These are phyloP conservation scores for Nesoenas mayeri DNA, from an alignment of 2,113 vertebrate species.

Conservation along the genomic window DNA sequence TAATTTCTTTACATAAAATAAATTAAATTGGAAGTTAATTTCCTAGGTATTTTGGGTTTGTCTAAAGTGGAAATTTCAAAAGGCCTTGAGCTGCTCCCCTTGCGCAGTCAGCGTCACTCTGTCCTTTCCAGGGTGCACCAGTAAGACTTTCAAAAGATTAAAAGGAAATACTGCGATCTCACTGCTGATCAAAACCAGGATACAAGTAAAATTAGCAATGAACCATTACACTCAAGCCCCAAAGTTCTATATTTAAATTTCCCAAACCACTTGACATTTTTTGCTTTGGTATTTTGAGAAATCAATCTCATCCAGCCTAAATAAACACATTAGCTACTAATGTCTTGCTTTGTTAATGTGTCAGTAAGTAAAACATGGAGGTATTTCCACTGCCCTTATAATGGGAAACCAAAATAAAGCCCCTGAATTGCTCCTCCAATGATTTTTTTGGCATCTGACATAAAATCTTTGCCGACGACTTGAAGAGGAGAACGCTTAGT, in stretches of 20 bases:
- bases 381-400: background rate
- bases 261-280: background rate
- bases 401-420: background rate
- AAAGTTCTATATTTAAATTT: background rate
- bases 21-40: background rate
- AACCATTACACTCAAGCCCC: background rate
- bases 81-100: background rate
- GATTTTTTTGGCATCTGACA: background rate
- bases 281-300: background rate
- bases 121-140: background rate
- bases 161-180: background rate
- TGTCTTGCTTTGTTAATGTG: background rate
- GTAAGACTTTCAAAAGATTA: background rate
- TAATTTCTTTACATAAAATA: background rate
- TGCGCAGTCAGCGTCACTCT: background rate
- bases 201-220: background rate
- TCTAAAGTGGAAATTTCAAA: background rate
- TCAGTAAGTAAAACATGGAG: background rate
- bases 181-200: background rate
- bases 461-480: background rate
- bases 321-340: slow-evolving; percentile 8
- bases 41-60: background rate
- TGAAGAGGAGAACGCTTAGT: background rate
- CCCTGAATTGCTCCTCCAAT: background rate
- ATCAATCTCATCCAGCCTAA: background rate